Conservation (phyloP, 2,888 invertebrate genomes). For the Troides oblongomaculatus region DNA sequence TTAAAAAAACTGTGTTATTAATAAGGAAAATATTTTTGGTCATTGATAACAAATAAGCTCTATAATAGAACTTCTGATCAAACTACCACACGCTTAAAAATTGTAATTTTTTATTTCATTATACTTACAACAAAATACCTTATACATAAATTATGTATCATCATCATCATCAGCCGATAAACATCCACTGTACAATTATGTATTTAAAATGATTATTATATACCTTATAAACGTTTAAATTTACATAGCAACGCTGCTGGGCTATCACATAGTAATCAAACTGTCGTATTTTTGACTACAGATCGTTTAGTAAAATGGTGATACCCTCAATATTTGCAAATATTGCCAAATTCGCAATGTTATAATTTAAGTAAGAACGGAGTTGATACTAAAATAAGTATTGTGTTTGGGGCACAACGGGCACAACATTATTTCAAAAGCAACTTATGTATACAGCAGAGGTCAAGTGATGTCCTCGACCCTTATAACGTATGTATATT, state of each 20-base stretch:
- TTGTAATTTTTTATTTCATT: too few species aligned
- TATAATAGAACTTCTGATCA: too few species aligned
- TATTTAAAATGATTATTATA: too few species aligned
- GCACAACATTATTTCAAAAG: not conserved
- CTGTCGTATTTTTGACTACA: not conserved
- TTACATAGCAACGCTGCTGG: constrained; percentile 3
- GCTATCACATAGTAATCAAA: constrained; percentile 17
- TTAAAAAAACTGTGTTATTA: not conserved
- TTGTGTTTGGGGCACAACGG: not conserved
- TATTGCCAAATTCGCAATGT: constrained; percentile 14
- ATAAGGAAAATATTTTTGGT: too few species aligned
- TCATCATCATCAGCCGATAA: too few species aligned
- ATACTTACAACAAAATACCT: too few species aligned
- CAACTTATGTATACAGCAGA: not conserved
- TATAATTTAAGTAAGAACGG: constrained; percentile 4
- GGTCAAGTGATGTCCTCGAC: not conserved
- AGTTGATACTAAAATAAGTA: constrained; percentile 18
- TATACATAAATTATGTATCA: too few species aligned
- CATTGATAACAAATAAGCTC: not conserved
- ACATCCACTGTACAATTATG: too few species aligned
- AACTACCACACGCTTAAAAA: too few species aligned
- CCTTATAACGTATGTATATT: too few species aligned
- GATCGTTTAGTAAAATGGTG: constrained; percentile 5
- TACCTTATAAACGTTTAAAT: not conserved
- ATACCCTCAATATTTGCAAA: constrained; percentile 3